A percentile compares a stretch with the other conserved stretches of the same genome.
Conservation (phyloP, 2,888 invertebrate species). For the Brachyptera risi region DNA sequence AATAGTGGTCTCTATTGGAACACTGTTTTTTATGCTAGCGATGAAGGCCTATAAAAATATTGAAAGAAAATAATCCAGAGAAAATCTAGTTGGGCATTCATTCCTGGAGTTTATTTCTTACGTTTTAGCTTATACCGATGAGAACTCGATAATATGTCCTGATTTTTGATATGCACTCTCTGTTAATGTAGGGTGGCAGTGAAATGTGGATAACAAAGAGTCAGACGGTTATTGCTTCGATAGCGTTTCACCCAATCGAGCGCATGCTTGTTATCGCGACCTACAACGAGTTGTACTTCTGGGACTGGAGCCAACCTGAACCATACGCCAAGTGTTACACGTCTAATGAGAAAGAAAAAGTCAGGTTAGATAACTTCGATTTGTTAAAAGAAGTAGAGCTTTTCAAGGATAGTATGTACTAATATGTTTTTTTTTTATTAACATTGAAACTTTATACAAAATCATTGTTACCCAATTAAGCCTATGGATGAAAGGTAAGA, state of each 20-base stretch:
- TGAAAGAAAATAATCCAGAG: too few species aligned
- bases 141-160: too few species aligned
- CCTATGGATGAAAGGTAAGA: too few species aligned
- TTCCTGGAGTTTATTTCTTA: background rate
- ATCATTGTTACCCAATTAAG: too few species aligned
- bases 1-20: background rate
- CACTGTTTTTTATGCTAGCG: too few species aligned
- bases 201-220: conserved; percentile 74
- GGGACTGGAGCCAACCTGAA: conserved; percentile 80
- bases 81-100: background rate
- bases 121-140: background rate
- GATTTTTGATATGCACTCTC: background rate
- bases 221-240: conserved; percentile 74
- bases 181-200: conserved; percentile 71
- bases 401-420: too few species aligned
- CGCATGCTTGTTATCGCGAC: conserved; percentile 81
- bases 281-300: conserved; percentile 78
- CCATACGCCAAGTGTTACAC: conserved; percentile 73
- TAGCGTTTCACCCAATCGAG: conserved; percentile 82
- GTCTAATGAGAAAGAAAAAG: conserved; percentile 73
- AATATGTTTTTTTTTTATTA: too few species aligned
- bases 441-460: too few species aligned
- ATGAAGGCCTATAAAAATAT: too few species aligned
- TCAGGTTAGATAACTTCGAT: too few species aligned
- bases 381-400: too few species aligned